These are phyloP conservation scores for Thermophis baileyi DNA, from an alignment of 2,113 vertebrate species.

Conservation along the genomic window DNA sequence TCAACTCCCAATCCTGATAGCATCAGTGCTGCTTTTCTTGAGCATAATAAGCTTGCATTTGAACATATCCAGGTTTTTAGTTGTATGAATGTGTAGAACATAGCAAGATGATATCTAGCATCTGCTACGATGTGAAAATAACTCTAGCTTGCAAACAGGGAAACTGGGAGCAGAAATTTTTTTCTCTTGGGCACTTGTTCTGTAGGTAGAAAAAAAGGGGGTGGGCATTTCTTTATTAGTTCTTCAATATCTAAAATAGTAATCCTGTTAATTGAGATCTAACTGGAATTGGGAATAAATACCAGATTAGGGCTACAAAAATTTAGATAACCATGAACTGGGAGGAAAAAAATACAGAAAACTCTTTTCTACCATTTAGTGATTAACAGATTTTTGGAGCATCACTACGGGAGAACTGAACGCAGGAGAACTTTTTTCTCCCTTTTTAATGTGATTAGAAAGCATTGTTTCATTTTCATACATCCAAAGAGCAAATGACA, in stretches of 20 bases:
- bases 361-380: neutral
- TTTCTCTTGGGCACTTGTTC: neutral
- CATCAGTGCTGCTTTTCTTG: neutral
- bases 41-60: neutral
- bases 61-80: neutral
- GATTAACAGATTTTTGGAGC: neutral
- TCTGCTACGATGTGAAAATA: neutral
- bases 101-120: neutral
- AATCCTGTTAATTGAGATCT: neutral
- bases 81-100: neutral
- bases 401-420: neutral
- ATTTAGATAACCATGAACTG: neutral
- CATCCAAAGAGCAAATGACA: neutral
- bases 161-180: neutral
- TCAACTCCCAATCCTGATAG: neutral
- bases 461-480: neutral
- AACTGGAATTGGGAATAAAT: neutral
- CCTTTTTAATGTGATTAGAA: neutral
- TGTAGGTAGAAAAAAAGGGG: neutral
- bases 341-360: neutral
- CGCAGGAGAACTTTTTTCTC: neutral
- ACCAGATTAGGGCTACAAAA: neutral
- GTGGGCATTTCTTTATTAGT: neutral
- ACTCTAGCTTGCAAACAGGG: neutral
- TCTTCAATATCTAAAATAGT: neutral